Evolutionary conservation across 2,113 vertebrate genomes (phyloP), one percentile per base, ranked within the genome.

Genomic region (Phrynosoma platyrhinos): DNA sequence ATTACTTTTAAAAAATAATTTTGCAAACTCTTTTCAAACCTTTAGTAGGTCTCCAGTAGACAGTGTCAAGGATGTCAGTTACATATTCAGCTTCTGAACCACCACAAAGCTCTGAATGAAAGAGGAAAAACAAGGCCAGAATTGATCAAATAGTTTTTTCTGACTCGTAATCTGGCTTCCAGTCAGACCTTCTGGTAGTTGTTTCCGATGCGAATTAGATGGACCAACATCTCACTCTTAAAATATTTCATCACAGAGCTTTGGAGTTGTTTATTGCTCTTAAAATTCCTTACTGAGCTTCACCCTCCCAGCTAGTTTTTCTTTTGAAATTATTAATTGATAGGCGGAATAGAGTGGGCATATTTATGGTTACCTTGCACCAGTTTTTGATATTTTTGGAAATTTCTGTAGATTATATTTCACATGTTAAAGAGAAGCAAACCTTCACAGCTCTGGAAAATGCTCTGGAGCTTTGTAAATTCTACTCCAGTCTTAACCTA

Each of bases 401-500:
- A 79, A 79, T 20, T 55, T 79, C 16, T 5, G 7, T 9, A n/a
- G 9, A 16, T 47, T 47, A 52, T 71, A 3, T 47, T 40, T 40
- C 14, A 42, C 32, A 21, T 42, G 20, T 68, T 68, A 27, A 25
- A 27, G 68, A 69, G 27, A 82, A 66, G 36, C 6, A 14, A 52
- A 68, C 42, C 30, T 9, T 6, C 7, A 47, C 1, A 55, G 68
- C 30, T 25, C 47, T 84, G 18, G 32, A 58, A 23, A 86, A 53
- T 86, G 36, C 53, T 78, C 27, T 92, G 75, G 55, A 92, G 52
- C 27, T 36, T 36, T 47, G 85, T 82, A 88, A 88, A 90, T 91
- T 66, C 90, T 88, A 36, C 87, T 90, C 62, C 88, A 91, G 88
- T 71, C 78, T 91, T 78, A 89, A 85, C 80, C 87, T 88, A 88